Conservation (phyloP, 2,888 invertebrate species). For the Biston betularia region DNA sequence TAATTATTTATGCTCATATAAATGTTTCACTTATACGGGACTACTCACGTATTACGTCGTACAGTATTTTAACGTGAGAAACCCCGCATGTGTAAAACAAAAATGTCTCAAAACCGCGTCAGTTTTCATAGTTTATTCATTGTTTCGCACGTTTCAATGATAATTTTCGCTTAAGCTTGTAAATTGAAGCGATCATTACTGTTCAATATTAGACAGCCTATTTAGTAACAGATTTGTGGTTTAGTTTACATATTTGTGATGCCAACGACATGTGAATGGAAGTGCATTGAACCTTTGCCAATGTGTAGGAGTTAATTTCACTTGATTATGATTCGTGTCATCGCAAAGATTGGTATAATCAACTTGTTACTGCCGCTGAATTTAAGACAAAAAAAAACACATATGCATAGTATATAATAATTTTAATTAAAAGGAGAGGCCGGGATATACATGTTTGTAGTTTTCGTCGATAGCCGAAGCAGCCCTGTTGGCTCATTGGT, state of each 20-base stretch:
- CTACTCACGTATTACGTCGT: no score
- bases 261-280: slow-evolving; percentile 59
- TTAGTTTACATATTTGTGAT: slow-evolving; percentile 39
- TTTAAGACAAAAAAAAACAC: neutral
- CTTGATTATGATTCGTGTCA: neutral
- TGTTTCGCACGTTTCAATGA: neutral
- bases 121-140: neutral
- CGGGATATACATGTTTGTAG: no score
- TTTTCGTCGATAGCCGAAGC: no score
- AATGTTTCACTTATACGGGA: no score
- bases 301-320: slow-evolving; percentile 50
- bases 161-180: slow-evolving; percentile 4
- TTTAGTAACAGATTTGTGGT: slow-evolving; percentile 18
- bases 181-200: slow-evolving; percentile 20
- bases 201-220: slow-evolving; percentile 10
- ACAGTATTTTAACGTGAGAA: no score
- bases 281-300: slow-evolving; percentile 60
- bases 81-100: no score
- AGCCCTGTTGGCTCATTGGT: no score
- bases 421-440: no score
- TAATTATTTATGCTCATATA: no score
- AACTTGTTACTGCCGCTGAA: slow-evolving; percentile 6
- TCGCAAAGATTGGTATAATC: slow-evolving; percentile 1
- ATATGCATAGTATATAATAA: no score
- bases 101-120: no score